Evolutionary conservation across 2,113 vertebrate species (phyloP).

Genomic region (Takifugu flavidus): DNA sequence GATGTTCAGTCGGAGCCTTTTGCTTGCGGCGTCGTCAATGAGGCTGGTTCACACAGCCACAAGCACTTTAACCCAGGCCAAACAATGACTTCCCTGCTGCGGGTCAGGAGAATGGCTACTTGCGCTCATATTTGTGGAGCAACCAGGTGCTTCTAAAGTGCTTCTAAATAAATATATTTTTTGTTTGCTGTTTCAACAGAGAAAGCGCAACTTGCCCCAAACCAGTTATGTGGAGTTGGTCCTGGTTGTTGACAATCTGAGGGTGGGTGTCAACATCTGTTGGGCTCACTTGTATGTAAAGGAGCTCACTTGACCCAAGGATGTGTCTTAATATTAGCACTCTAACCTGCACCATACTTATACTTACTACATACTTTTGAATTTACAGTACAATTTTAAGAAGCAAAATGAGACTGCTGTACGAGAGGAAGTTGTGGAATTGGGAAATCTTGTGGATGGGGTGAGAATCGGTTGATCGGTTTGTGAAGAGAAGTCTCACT

Average conservation of each 20-base stretch:
- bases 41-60: constrained; percentile 5
- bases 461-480: constrained; percentile 64
- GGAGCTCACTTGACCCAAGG: not conserved
- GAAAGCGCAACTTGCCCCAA: constrained; percentile 75
- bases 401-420: constrained; percentile 63
- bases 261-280: constrained; percentile 66
- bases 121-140: not conserved
- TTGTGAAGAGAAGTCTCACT: not conserved
- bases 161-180: not conserved
- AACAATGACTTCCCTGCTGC: constrained; percentile 55
- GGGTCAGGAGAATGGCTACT: constrained; percentile 48
- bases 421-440: constrained; percentile 75
- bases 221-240: constrained; percentile 83
- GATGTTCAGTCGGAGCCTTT: constrained; percentile 26
- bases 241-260: constrained; percentile 81
- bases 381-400: constrained; percentile 72
- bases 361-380: not conserved
- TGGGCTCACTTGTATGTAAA: not conserved
- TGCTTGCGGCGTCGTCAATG: constrained; percentile 63
- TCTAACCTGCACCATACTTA: too few relatives aligned
- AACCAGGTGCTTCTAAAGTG: not conserved
- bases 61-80: constrained; percentile 36
- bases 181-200: constrained; percentile 66
- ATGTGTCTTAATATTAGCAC: too few relatives aligned
- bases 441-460: constrained; percentile 83